phyloP scores from a whole-genome alignment of 2,888 invertebrate genomes.

The Caenorhabditis sinica region DNA sequence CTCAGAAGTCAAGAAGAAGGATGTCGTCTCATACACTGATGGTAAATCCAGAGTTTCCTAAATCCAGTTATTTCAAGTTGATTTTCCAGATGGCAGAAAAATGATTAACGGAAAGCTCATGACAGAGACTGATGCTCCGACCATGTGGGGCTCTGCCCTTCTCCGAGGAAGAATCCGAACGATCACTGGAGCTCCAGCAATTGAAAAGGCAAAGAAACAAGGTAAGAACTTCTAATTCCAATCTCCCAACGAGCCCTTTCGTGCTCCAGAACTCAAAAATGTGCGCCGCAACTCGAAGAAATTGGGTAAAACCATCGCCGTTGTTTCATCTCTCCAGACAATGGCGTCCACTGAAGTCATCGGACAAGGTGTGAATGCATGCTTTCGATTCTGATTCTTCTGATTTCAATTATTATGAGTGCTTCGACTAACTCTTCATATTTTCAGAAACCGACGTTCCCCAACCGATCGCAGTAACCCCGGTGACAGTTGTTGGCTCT shows the following conservation, averaged over 20 bases:
- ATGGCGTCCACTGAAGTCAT: constrained; percentile 31
- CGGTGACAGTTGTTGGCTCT: constrained; percentile 46
- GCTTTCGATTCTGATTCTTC: too few relatives aligned
- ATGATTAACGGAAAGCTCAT: constrained; percentile 70
- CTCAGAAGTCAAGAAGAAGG: constrained; percentile 72
- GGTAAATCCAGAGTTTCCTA: constrained; percentile 37
- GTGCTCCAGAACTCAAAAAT: constrained; percentile 51
- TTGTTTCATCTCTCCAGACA: constrained; percentile 47
- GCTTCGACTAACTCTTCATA: neutral
- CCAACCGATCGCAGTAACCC: constrained; percentile 48
- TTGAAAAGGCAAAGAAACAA: constrained; percentile 44
- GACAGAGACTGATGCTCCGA: constrained; percentile 42
- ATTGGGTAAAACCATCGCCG: constrained; percentile 53
- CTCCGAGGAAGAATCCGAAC: constrained; percentile 56
- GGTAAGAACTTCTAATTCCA: constrained; percentile 11
- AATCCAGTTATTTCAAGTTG: neutral
- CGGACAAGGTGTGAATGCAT: constrained; percentile 44
- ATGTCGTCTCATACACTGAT: constrained; percentile 70
- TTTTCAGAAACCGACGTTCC: constrained; percentile 44
- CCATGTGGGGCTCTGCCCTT: constrained; percentile 63
- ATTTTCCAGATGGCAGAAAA: constrained; percentile 68
- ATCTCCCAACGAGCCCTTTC: neutral
- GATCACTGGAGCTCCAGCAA: constrained; percentile 25
- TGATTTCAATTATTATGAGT: neutral
- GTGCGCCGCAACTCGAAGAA: constrained; percentile 60